A percentile compares a stretch with the other conserved stretches of the same genome.
phyloP scores from a whole-genome alignment of 1,140 invertebrate species.

The Holcopasites calliopsidis region DNA sequence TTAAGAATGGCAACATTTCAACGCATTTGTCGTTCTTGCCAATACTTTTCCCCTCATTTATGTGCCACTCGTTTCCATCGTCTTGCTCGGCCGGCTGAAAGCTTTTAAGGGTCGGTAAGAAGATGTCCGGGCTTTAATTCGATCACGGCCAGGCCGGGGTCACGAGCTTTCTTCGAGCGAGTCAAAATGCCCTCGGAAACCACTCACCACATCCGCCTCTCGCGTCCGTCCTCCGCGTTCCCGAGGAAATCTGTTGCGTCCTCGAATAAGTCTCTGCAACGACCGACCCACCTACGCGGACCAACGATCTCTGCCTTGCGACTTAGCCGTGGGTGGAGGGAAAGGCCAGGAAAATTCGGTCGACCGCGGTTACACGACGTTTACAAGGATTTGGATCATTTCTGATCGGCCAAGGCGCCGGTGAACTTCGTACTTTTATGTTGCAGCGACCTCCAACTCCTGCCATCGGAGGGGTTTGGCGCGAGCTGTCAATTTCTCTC shows the following conservation, averaged over 20 bases:
- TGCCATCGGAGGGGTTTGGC: no score
- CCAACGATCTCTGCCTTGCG: constrained; percentile 4
- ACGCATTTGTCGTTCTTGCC: background rate
- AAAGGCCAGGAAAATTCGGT: no score
- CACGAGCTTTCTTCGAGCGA: constrained; percentile 34
- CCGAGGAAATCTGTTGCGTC: constrained; percentile 33
- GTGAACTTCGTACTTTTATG: no score
- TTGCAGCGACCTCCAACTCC: no score
- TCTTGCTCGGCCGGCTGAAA: background rate
- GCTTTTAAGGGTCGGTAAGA: background rate
- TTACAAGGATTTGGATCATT: no score
- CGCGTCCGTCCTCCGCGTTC: background rate
- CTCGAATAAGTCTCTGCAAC: constrained; percentile 19
- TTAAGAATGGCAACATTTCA: no score
- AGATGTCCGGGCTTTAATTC: constrained; percentile 31
- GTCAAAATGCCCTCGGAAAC: constrained; percentile 28
- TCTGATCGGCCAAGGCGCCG: no score
- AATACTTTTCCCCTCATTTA: background rate
- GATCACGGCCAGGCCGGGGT: constrained; percentile 36
- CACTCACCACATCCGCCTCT: background rate
- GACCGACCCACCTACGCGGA: background rate
- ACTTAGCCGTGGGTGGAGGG: no score
- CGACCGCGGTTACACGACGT: no score
- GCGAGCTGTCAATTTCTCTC: no score
- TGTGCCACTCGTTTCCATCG: background rate